Evolutionary conservation across 2,113 vertebrate genomes (phyloP).

Genomic region (Isurus oxyrinchus): DNA sequence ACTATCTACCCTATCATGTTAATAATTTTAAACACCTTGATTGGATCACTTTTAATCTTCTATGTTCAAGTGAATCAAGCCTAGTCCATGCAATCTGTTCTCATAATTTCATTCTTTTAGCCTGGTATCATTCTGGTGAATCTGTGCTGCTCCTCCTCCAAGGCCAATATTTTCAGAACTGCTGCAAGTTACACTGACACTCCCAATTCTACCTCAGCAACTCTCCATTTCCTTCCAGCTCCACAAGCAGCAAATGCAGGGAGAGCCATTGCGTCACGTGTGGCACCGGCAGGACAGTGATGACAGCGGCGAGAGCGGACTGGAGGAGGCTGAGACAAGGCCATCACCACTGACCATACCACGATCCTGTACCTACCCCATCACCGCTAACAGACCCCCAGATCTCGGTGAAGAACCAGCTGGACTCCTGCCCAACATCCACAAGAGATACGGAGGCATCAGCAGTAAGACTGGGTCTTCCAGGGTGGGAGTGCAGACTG

Average conservation of each 20-base stretch:
- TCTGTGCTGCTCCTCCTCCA: neutral
- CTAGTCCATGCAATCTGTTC: neutral
- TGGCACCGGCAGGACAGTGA: constrained; percentile 95
- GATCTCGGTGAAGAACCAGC: constrained; percentile 60
- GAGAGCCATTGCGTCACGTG: constrained; percentile 78
- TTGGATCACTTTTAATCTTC: neutral
- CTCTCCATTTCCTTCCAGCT: constrained; percentile 54
- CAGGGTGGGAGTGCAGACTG: neutral
- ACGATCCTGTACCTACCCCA: constrained; percentile 86
- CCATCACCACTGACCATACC: constrained; percentile 56
- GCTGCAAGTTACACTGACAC: neutral
- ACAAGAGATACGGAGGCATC: constrained; percentile 63
- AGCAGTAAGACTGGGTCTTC: constrained; percentile 54
- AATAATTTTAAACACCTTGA: neutral
- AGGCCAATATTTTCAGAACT: neutral
- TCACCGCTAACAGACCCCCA: constrained; percentile 42
- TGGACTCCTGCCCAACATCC: constrained; percentile 60
- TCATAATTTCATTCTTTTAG: neutral
- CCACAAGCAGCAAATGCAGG: constrained; percentile 86
- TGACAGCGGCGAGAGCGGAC: constrained; percentile 82
- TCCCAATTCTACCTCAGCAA: neutral
- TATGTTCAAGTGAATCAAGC: neutral
- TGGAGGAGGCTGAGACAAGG: constrained; percentile 64
- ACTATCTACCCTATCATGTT: neutral
- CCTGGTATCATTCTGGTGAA: neutral